These are phyloP conservation scores for Chironomus riparius DNA, from an alignment of 2,888 invertebrate genomes.

Conservation along the genomic window DNA sequence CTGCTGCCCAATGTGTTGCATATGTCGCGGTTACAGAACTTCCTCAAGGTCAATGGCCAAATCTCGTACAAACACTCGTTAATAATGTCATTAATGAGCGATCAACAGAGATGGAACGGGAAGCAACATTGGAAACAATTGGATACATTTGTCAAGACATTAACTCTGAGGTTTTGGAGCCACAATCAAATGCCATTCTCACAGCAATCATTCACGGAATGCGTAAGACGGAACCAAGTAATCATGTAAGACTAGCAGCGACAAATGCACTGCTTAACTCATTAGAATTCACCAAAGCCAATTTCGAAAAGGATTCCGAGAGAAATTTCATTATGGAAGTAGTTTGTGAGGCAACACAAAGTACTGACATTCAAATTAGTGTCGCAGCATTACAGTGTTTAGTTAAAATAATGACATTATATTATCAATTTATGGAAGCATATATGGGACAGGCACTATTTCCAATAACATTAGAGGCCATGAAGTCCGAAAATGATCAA, in stretches of 20 bases:
- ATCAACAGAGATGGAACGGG: slow-evolving; percentile 89
- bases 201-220: slow-evolving; percentile 99
- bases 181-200: slow-evolving; percentile 90
- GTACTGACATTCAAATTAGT: slow-evolving; percentile 78
- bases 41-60: slow-evolving; percentile 85
- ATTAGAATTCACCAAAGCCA: slow-evolving; percentile 94
- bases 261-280: slow-evolving; percentile 95
- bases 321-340: slow-evolving; percentile 99
- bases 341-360: slow-evolving; percentile 98
- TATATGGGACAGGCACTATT: slow-evolving; percentile 98
- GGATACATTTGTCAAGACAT: slow-evolving; percentile 98
- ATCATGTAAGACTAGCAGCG: slow-evolving; percentile 90
- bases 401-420: slow-evolving; percentile 94
- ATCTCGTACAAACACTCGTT: slow-evolving; percentile 78
- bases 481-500: slow-evolving; percentile 94
- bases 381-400: slow-evolving; percentile 97
- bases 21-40: slow-evolving; percentile 96
- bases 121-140: slow-evolving; percentile 94
- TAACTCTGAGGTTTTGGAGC: slow-evolving; percentile 81
- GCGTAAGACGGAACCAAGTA: slow-evolving; percentile 87
- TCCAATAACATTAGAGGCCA: slow-evolving; percentile 95
- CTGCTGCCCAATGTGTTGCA: slow-evolving; percentile 98
- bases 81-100: slow-evolving; percentile 79
- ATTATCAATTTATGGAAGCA: slow-evolving; percentile 98
- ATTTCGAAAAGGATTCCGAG: slow-evolving; percentile 96